Conservation (phyloP, 2,888 invertebrate species). For the Arctia plantaginis region DNA sequence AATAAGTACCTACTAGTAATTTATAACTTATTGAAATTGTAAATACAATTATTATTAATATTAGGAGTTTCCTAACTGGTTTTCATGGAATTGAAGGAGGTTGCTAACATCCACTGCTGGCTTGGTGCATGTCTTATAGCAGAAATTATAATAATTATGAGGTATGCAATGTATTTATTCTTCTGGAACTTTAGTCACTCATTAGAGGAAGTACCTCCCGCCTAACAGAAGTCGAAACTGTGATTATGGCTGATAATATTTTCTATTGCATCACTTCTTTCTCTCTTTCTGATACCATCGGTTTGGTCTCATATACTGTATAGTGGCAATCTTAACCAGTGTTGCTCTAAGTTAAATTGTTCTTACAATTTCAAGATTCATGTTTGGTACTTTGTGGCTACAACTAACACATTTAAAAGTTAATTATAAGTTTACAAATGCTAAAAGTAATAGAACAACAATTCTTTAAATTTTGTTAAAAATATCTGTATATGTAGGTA, state of each 20-base stretch:
- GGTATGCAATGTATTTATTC: no score
- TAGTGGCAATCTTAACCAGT: not conserved
- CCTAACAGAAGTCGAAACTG: not conserved
- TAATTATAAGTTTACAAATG: no score
- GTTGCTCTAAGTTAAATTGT: not conserved
- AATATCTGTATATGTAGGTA: no score
- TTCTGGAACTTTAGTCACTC: not conserved
- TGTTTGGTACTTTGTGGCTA: no score
- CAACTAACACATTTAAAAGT: no score
- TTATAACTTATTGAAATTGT: not conserved
- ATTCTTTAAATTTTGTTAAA: no score
- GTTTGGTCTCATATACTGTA: not conserved
- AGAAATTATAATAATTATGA: no score
- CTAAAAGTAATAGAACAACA: no score
- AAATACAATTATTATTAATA: not conserved
- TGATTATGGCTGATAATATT: not conserved
- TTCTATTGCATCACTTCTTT: not conserved
- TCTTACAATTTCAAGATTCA: no score
- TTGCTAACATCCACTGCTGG: not conserved
- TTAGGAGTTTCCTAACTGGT: not conserved
- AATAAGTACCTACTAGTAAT: not conserved
- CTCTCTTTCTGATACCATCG: no score
- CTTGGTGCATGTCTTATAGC: no score
- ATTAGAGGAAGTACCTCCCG: not conserved
- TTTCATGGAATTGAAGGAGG: not conserved